Conservation (phyloP, 2,888 invertebrate species). For the Mythimna vitellina region DNA sequence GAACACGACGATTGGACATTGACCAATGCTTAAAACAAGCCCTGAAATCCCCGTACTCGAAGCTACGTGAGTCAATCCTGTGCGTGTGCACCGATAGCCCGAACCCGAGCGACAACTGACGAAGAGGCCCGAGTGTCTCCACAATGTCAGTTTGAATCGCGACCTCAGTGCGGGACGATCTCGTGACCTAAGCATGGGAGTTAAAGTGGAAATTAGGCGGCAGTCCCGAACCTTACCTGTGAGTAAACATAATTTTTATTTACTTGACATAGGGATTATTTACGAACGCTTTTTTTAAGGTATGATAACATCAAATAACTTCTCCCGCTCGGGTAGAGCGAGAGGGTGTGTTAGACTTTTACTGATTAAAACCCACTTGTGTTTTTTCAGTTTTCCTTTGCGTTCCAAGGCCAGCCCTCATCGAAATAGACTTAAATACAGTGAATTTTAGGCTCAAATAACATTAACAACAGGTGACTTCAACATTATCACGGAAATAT, state of each 20-base stretch:
- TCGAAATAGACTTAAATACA: too few relatives aligned
- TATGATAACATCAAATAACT: too few relatives aligned
- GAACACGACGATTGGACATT: neutral
- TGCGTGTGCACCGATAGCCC: neutral
- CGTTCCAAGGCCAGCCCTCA: too few relatives aligned
- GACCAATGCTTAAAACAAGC: neutral
- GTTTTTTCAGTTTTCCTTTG: too few relatives aligned
- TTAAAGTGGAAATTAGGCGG: neutral
- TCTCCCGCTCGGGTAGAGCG: too few relatives aligned
- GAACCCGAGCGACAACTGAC: neutral
- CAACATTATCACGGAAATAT: too few relatives aligned
- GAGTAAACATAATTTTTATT: neutral
- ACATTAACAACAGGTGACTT: too few relatives aligned
- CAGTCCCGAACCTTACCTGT: conserved; percentile 4
- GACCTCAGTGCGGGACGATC: conserved; percentile 28
- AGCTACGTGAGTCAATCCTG: neutral
- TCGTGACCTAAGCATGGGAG: conserved; percentile 27
- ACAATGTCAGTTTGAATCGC: conserved; percentile 29
- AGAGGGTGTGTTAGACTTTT: too few relatives aligned
- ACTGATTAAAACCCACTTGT: too few relatives aligned
- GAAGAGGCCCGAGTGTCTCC: conserved; percentile 5
- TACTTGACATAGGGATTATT: too few relatives aligned
- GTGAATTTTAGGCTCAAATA: neutral
- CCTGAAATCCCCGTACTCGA: neutral
- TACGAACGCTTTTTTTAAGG: too few relatives aligned